These are phyloP conservation scores for Cryptosula pallasiana DNA, from an alignment of 2,888 invertebrate genomes.

Conservation along the genomic window DNA sequence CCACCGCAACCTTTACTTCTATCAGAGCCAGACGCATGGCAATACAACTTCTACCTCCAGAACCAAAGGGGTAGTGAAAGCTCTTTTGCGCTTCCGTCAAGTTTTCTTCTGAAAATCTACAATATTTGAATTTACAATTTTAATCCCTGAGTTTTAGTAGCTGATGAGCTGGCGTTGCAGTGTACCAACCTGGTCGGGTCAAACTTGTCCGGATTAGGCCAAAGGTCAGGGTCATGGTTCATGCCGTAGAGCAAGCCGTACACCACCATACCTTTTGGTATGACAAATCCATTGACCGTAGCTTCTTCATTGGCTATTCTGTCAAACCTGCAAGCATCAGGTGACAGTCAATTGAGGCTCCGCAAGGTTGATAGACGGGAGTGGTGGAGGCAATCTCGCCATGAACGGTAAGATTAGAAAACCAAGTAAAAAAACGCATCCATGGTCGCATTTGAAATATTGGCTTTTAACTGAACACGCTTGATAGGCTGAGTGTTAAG, in stretches of 20 bases:
- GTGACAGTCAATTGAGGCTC: too few relatives aligned
- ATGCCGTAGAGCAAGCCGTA: conserved; percentile 18
- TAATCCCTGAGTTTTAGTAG: too few relatives aligned
- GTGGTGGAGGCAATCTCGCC: too few relatives aligned
- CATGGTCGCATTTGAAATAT: too few relatives aligned
- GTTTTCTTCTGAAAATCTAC: neutral
- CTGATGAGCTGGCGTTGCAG: too few relatives aligned
- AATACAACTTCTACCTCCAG: neutral
- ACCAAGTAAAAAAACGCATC: too few relatives aligned
- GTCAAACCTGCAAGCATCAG: conserved; percentile 25
- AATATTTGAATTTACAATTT: too few relatives aligned
- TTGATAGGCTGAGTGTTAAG: too few relatives aligned
- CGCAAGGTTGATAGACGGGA: too few relatives aligned
- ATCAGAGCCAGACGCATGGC: neutral
- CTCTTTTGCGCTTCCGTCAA: neutral
- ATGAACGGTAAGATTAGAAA: too few relatives aligned
- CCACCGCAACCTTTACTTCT: neutral
- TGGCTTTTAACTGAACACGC: too few relatives aligned
- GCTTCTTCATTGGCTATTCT: conserved; percentile 25
- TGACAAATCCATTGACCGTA: conserved; percentile 23
- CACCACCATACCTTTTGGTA: conserved; percentile 28
- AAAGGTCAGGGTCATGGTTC: conserved; percentile 27
- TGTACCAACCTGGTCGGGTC: conserved; percentile 28
- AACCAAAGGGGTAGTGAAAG: neutral
- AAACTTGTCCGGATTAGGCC: conserved; percentile 29